A percentile compares a stretch with the other conserved stretches of the same genome.
Conservation (phyloP, 2,888 invertebrate species). For the Ichneumoninae sp. region DNA sequence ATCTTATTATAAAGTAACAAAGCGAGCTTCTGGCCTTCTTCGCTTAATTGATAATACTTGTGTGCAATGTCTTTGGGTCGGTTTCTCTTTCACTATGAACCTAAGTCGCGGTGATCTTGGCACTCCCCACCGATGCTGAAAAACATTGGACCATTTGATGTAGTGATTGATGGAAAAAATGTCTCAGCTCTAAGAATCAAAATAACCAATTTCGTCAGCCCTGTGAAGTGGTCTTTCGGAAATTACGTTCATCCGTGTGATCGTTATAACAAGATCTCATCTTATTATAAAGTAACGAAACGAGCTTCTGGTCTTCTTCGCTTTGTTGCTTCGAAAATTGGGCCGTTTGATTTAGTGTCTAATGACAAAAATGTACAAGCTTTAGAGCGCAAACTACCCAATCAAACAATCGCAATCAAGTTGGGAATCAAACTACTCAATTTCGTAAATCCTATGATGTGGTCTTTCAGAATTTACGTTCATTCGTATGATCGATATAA, state of each 20-base stretch:
- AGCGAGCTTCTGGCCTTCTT: not conserved
- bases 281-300: not conserved
- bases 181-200: too few species aligned
- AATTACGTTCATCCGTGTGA: not conserved
- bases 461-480: not conserved
- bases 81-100: conserved; percentile 18
- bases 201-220: not conserved
- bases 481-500: not conserved
- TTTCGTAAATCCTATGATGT: too few species aligned
- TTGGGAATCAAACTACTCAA: too few species aligned
- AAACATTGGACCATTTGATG: too few species aligned
- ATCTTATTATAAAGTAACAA: not conserved
- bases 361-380: too few species aligned
- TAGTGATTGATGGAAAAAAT: too few species aligned
- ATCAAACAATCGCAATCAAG: too few species aligned
- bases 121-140: too few species aligned
- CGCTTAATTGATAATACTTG: not conserved
- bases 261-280: not conserved
- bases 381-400: too few species aligned
- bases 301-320: not conserved
- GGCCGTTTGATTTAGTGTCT: too few species aligned
- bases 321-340: too few species aligned
- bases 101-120: not conserved
- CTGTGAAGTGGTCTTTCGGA: not conserved
- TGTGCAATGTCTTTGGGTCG: conserved; percentile 25